Conservation (phyloP, 2,888 invertebrate species). For the Brenthis ino region DNA sequence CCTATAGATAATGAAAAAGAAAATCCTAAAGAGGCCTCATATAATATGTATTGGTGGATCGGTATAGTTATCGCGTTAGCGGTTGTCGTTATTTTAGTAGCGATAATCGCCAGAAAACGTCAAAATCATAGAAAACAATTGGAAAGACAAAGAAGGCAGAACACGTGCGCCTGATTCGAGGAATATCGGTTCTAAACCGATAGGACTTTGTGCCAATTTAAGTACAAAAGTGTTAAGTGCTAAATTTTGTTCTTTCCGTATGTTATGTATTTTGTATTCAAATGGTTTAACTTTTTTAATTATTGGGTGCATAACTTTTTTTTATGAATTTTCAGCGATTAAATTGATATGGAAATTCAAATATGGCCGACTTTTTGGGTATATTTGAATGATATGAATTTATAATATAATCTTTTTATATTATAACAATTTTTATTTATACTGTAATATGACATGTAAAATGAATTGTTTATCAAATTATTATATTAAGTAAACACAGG, state of each 20-base stretch:
- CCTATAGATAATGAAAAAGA: slow-evolving; percentile 55
- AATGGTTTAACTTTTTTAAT: slow-evolving; percentile 4
- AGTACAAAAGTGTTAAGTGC: slow-evolving; percentile 16
- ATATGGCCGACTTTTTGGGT: too few species aligned
- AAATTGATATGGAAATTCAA: too few species aligned
- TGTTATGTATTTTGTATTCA: not conserved
- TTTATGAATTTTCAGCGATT: not conserved
- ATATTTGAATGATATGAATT: too few species aligned
- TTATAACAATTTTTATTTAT: too few species aligned
- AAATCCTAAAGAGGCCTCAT: slow-evolving; percentile 68
- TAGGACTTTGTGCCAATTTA: slow-evolving; percentile 52
- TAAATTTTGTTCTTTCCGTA: slow-evolving; percentile 24
- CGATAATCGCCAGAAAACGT: slow-evolving; percentile 76
- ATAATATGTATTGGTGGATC: slow-evolving; percentile 78
- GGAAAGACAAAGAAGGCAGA: slow-evolving; percentile 74
- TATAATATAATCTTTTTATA: too few species aligned
- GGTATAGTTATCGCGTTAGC: slow-evolving; percentile 73
- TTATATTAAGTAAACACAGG: not conserved
- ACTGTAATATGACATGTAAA: too few species aligned
- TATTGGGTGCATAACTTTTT: slow-evolving; percentile 2
- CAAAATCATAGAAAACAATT: slow-evolving; percentile 76
- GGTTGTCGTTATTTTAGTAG: slow-evolving; percentile 66
- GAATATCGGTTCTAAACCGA: slow-evolving; percentile 81
- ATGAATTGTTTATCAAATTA: too few species aligned
- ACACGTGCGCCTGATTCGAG: slow-evolving; percentile 72